Percentiles rank a stretch among this genome's conserved stretches.
Conservation (phyloP, 2,888 invertebrate species). For the Boloria selene region DNA sequence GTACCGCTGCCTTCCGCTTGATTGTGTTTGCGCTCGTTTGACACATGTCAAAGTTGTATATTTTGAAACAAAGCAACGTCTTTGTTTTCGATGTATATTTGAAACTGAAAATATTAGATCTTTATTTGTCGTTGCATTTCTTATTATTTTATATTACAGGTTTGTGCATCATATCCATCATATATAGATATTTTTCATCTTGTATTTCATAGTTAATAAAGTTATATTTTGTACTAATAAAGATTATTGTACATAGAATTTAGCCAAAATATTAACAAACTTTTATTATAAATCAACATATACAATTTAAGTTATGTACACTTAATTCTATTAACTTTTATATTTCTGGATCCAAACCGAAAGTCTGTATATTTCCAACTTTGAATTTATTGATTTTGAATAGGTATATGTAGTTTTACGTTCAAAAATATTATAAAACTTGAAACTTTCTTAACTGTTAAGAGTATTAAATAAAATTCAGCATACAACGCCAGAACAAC, state of each 20-base stretch:
- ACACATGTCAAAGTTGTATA: conserved; percentile 81
- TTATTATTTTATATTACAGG: not conserved
- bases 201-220: too few species aligned
- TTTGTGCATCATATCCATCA: conserved; percentile 2
- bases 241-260: too few species aligned
- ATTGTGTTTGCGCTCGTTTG: conserved; percentile 81
- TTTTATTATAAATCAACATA: not conserved
- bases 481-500: conserved; percentile 38
- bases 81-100: conserved; percentile 73
- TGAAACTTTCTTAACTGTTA: conserved; percentile 30
- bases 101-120: conserved; percentile 63
- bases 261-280: not conserved
- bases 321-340: conserved; percentile 17
- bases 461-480: conserved; percentile 39
- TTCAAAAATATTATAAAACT: conserved; percentile 25
- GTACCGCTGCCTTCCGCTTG: conserved; percentile 75
- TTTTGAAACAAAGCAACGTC: conserved; percentile 74
- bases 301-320: conserved; percentile 5
- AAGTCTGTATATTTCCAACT: conserved; percentile 9
- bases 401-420: conserved; percentile 6
- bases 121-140: conserved; percentile 24
- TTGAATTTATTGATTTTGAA: conserved; percentile 29
- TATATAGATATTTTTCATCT: not conserved
- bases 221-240: too few species aligned
- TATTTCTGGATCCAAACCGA: conserved; percentile 14